Base-by-base conservation (phyloP, 2,113 vertebrate species). In the Dasyornis broadbenti region DNA sequence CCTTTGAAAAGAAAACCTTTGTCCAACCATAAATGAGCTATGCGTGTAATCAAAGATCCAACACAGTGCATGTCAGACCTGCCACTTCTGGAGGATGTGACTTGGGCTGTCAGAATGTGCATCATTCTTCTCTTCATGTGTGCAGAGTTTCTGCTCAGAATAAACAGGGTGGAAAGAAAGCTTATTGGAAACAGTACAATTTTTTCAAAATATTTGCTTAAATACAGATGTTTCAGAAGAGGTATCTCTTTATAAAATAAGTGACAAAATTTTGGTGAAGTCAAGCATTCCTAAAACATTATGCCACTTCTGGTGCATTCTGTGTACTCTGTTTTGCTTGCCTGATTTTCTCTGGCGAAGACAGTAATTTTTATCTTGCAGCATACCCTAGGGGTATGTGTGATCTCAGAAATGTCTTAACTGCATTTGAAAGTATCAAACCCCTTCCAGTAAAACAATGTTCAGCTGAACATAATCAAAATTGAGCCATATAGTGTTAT, bases 41-140 rank as follows among this genome's bases (percentile, higher is more conserved):
- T 11, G 27, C 33, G 26, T 0, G 0, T 50, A 47, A 30, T 1
- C 0, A 68, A 64, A 88, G 15, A 17, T 80, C 27, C 53, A 44
- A 27, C 37, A 47, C 3, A 28, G 30, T 31, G 22, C 1, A 0
- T 21, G 27, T 70, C 30, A 39, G 30, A 20, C 4, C 4, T 73
- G 33, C 9, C 18, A 4, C 8, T 54, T 69, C 50, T 31, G 20
- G 10, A 82, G 8, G 9, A 5, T 39, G 23, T 56, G 31, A 40
- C 20, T 40, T 0, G 0, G 26, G 7, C 23, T 71, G 18, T 44
- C 39, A 37, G 39, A 47, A 15, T 40, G 24, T 60, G 17, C 56
- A 40, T 47, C 1, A 2, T 42, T 8, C 1, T 0, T 26, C 21
- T 56, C 10, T 47, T 19, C 63, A 20, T 27, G 6, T 2, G 0